Evolutionary conservation across 2,888 invertebrate species (phyloP).

Genomic region (Shargacucullia verbasci): DNA sequence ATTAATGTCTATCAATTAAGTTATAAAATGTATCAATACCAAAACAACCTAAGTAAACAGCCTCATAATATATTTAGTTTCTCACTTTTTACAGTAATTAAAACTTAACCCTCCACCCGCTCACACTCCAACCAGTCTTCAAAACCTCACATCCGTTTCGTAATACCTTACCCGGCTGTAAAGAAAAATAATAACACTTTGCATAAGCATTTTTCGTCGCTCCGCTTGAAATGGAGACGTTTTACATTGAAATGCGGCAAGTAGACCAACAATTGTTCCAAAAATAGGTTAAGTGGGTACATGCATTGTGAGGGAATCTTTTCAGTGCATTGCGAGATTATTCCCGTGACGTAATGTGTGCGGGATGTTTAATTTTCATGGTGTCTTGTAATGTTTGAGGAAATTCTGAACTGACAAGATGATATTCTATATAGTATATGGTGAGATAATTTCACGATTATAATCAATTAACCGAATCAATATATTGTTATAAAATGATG

Average conservation of each 20-base stretch:
- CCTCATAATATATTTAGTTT: too few species aligned
- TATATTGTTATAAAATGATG: too few species aligned
- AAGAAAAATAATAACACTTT: slow-evolving; percentile 87
- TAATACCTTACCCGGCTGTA: slow-evolving; percentile 64
- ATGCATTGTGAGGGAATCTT: slow-evolving; percentile 53
- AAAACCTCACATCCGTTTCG: slow-evolving; percentile 62
- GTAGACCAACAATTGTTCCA: slow-evolving; percentile 62
- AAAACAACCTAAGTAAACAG: too few species aligned
- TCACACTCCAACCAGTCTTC: slow-evolving; percentile 50
- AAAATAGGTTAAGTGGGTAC: slow-evolving; percentile 69
- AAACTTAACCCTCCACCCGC: slow-evolving; percentile 52
- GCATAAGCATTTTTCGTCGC: slow-evolving; percentile 84
- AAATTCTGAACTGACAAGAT: neutral
- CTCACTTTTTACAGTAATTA: too few species aligned
- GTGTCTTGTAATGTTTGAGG: neutral
- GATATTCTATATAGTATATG: too few species aligned
- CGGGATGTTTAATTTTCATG: slow-evolving; percentile 3
- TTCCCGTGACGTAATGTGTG: slow-evolving; percentile 13
- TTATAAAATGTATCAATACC: too few species aligned
- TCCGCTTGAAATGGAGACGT: slow-evolving; percentile 65
- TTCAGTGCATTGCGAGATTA: slow-evolving; percentile 43
- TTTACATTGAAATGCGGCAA: slow-evolving; percentile 76
- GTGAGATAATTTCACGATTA: too few species aligned
- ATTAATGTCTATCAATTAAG: too few species aligned
- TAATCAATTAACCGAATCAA: too few species aligned